Evolutionary conservation across 2,888 invertebrate species (phyloP).

Genomic region (Ischnura elegans): DNA sequence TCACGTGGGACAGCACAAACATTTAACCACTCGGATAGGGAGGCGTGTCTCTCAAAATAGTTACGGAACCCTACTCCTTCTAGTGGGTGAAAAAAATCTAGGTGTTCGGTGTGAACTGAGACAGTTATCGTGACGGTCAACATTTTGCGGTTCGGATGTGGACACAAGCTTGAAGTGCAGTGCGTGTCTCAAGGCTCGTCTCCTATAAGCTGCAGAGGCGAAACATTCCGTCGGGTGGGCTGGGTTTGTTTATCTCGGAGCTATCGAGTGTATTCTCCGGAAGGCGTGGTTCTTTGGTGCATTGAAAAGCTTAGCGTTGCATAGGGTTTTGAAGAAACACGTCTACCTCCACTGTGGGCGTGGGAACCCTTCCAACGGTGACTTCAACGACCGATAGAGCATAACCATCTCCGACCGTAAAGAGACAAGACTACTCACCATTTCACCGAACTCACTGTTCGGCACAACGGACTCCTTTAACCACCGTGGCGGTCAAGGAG

Average conservation of each 20-base stretch:
- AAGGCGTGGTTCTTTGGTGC: constrained; percentile 1
- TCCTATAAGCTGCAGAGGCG: no score
- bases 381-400: neutral
- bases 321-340: neutral
- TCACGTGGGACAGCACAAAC: neutral
- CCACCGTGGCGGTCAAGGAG: neutral
- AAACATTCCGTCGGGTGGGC: no score
- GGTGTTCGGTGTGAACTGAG: neutral
- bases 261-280: neutral
- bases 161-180: no score
- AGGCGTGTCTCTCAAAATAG: neutral
- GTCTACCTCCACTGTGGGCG: neutral
- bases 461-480: neutral
- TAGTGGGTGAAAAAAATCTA: no score
- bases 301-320: no score
- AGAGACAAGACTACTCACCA: neutral
- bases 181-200: no score
- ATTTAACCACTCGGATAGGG: neutral
- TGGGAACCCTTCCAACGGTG: neutral
- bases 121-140: no score
- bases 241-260: neutral
- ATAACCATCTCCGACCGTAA: neutral
- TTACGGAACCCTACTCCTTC: neutral
- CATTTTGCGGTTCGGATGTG: no score
- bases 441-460: neutral